These are phyloP conservation scores for Mobula birostris DNA, from an alignment of 2,113 vertebrate species.

Conservation along the genomic window DNA sequence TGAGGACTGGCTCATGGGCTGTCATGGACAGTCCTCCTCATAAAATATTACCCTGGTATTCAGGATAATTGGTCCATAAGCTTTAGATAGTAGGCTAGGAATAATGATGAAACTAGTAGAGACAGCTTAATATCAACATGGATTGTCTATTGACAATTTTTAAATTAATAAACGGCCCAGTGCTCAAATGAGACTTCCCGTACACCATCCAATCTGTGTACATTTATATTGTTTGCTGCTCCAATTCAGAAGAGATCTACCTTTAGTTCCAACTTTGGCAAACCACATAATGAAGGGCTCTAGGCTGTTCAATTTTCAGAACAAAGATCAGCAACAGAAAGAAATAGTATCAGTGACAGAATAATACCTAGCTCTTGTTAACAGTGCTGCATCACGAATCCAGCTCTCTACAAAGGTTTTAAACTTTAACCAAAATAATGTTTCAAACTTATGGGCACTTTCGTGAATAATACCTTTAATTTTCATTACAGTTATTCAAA, in stretches of 20 bases:
- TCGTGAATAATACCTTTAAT: not conserved
- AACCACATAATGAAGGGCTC: not conserved
- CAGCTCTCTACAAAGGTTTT: not conserved
- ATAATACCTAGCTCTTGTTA: not conserved
- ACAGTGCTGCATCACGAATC: not conserved
- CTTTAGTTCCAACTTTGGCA: not conserved
- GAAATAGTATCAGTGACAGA: not conserved
- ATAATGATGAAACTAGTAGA: not conserved
- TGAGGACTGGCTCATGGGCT: too few relatives aligned
- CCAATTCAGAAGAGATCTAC: not conserved
- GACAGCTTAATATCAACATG: not conserved
- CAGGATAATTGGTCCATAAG: not conserved
- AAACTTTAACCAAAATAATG: not conserved
- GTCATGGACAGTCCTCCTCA: too few relatives aligned
- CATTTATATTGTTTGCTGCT: not conserved
- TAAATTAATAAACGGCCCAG: not conserved
- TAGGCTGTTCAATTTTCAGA: not conserved
- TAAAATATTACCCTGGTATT: not conserved
- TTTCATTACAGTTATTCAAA: not conserved
- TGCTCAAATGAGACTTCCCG: not conserved
- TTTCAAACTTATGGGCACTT: not conserved
- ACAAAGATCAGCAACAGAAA: not conserved
- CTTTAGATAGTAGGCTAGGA: not conserved
- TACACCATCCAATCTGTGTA: not conserved
- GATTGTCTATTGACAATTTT: not conserved